A percentile compares a stretch with the other conserved stretches of the same genome.
phyloP scores from a whole-genome alignment of 1,140 invertebrate genomes.

The Neodiprion virginianus region DNA sequence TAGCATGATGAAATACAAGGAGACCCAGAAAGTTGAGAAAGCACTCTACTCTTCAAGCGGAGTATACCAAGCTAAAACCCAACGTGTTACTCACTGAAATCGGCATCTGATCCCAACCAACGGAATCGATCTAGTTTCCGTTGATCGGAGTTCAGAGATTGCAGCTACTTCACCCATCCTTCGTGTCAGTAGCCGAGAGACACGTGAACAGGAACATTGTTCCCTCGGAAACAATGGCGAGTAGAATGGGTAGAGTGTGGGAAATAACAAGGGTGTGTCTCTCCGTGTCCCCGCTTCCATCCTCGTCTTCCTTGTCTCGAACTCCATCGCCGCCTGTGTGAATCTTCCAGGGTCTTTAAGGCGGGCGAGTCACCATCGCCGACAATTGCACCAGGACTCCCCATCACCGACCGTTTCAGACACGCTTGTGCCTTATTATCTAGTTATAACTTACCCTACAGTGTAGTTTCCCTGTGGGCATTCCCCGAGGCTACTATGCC shows the following conservation, averaged over 20 bases:
- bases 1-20: too few relatives aligned
- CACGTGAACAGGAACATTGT: not conserved
- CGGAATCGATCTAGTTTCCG: not conserved
- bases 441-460: constrained; percentile 1
- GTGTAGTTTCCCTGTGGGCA: not conserved
- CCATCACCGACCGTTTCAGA: not conserved
- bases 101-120: not conserved
- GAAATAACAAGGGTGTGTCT: not conserved
- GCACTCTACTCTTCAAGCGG: too few relatives aligned
- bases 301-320: too few relatives aligned
- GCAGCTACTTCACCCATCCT: not conserved
- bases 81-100: not conserved
- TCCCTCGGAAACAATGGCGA: not conserved
- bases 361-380: too few relatives aligned
- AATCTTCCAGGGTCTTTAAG: too few relatives aligned
- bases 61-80: too few relatives aligned
- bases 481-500: not conserved
- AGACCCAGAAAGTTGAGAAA: too few relatives aligned
- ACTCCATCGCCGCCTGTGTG: too few relatives aligned
- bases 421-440: not conserved
- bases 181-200: not conserved
- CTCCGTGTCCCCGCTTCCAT: not conserved
- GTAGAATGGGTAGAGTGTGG: not conserved
- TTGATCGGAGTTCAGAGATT: not conserved
- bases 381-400: too few relatives aligned